phyloP scores from a whole-genome alignment of 2,797 vertebrate species.

The Eulemur mongoz region DNA sequence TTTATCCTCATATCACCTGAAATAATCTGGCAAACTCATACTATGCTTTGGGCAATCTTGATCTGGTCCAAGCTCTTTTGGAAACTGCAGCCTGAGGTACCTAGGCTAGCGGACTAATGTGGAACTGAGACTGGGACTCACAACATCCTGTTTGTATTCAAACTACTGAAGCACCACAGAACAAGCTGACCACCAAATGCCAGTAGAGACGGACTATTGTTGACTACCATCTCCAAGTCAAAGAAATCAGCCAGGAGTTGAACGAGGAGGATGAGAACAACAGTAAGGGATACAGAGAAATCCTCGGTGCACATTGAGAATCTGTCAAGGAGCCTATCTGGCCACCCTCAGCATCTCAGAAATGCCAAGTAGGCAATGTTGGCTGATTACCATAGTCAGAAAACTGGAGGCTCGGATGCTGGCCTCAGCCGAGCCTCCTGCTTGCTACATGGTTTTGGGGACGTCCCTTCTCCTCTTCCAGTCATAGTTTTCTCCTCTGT shows the following conservation, averaged over 20 bases:
- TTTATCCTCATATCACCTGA: neutral
- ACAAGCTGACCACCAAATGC: neutral
- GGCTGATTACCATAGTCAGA: neutral
- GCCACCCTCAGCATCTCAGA: neutral
- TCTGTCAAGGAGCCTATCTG: neutral
- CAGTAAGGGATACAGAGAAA: constrained; percentile 16
- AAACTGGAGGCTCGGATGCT: neutral
- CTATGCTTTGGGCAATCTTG: neutral
- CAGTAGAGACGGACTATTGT: neutral
- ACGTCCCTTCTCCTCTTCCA: neutral
- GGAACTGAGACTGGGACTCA: neutral
- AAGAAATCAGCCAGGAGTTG: neutral
- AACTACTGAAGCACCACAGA: neutral
- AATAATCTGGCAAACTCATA: neutral
- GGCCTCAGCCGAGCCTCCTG: neutral
- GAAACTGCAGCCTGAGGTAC: neutral
- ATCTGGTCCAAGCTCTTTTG: neutral
- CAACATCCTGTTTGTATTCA: neutral
- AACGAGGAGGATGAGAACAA: neutral
- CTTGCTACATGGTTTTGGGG: neutral
- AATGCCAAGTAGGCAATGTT: constrained; percentile 11
- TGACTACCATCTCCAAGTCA: neutral
- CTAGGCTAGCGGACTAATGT: neutral
- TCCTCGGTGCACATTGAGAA: neutral
- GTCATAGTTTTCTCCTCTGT: neutral